phyloP scores from a whole-genome alignment of 1,140 invertebrate genomes.

The Scaptodrosophila lebanonensis region DNA sequence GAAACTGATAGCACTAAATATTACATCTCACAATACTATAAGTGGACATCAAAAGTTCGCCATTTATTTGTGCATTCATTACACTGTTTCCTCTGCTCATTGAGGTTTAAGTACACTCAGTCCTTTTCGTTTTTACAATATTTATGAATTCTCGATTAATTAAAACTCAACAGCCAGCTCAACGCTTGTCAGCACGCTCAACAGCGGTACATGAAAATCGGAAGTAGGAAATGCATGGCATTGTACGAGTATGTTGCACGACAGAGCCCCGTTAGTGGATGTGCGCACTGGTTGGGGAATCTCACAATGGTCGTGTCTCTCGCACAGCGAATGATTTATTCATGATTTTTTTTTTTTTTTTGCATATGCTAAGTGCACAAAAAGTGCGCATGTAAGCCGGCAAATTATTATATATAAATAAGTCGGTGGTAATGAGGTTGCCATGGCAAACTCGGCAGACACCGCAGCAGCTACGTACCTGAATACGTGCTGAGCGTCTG shows the following conservation, averaged over 20 bases:
- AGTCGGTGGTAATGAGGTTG: conserved; percentile 28
- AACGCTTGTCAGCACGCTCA: conserved; percentile 16
- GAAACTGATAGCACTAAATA: no score
- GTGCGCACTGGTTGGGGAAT: not conserved
- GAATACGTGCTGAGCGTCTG: conserved; percentile 25
- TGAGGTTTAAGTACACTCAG: conserved; percentile 5
- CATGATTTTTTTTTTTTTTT: no score
- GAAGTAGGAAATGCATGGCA: conserved; percentile 21
- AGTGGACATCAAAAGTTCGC: no score
- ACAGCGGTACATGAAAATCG: conserved; percentile 13
- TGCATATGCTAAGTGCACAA: conserved; percentile 39
- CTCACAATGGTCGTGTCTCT: conserved; percentile 11
- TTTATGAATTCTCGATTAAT: conserved; percentile 55
- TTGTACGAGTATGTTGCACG: conserved; percentile 23
- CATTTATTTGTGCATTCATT: conserved; percentile 9
- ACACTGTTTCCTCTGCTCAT: not conserved
- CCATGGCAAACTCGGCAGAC: no score
- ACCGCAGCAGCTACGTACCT: conserved; percentile 5
- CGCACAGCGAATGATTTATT: conserved; percentile 52
- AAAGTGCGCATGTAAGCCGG: conserved; percentile 32
- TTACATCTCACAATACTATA: no score
- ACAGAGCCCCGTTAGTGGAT: conserved; percentile 8
- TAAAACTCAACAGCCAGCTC: conserved; percentile 41
- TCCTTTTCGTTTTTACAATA: conserved; percentile 24
- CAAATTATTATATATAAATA: conserved; percentile 41